A percentile compares a stretch with the other conserved stretches of the same genome.
Evolutionary conservation across 1,140 invertebrate genomes (phyloP).

Genomic region (Macrobrachium nipponense): DNA sequence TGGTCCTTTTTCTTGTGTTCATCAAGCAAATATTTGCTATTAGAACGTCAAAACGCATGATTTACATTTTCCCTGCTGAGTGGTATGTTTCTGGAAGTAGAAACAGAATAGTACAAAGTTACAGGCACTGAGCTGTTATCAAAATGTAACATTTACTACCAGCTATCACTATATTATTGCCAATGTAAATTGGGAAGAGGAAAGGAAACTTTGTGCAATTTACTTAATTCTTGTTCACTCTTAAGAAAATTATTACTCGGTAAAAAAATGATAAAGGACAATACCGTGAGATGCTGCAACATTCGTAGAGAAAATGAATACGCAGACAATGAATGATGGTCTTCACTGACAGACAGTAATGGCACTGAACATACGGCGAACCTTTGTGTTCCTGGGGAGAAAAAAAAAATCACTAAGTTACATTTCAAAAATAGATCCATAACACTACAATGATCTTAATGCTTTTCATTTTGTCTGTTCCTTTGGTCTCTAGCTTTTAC

Average conservation of each 20-base stretch:
- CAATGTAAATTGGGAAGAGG: too few relatives aligned
- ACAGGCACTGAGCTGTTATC: too few relatives aligned
- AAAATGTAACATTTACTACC: too few relatives aligned
- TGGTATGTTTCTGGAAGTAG: conserved; percentile 32
- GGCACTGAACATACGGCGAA: conserved; percentile 61
- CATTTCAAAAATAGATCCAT: background rate
- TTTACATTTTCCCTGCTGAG: conserved; percentile 28
- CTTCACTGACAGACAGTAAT: conserved; percentile 61
- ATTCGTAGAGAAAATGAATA: conserved; percentile 49
- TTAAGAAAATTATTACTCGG: background rate
- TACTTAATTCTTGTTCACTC: background rate
- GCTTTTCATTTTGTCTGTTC: too few relatives aligned
- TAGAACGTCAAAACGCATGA: conserved; percentile 41
- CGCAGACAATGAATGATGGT: conserved; percentile 42
- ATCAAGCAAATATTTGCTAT: conserved; percentile 46
- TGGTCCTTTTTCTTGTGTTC: conserved; percentile 58
- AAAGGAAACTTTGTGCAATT: too few relatives aligned
- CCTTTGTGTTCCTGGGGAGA: conserved; percentile 61
- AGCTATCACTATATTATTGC: too few relatives aligned
- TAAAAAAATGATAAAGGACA: background rate
- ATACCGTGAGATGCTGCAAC: conserved; percentile 61
- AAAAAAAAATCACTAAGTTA: background rate
- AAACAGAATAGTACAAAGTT: background rate
- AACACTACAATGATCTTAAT: background rate
- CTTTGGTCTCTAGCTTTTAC: too few relatives aligned